Evolutionary conservation across 2,888 invertebrate genomes (phyloP).

Genomic region (Brachypalpus laphriformis): DNA sequence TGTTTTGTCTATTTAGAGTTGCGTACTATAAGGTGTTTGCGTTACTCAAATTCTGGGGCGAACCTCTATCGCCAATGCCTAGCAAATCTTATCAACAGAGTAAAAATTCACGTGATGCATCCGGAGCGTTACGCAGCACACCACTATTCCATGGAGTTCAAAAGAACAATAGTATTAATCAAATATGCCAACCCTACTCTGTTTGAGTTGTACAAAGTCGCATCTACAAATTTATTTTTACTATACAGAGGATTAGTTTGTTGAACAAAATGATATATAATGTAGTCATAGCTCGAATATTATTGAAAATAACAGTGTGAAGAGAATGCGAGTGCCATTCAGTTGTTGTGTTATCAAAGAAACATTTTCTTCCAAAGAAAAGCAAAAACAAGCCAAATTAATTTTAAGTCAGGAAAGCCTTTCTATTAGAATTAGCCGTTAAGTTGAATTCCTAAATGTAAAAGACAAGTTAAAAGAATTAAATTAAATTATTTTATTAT

Average conservation of each 20-base stretch:
- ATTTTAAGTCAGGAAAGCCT: constrained; percentile 64
- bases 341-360: constrained; percentile 68
- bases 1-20: constrained; percentile 76
- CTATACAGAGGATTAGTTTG: constrained; percentile 12
- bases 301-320: constrained; percentile 33
- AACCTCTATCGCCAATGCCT: constrained; percentile 81
- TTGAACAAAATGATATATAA: background rate
- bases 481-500: constrained; percentile 70
- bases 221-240: constrained; percentile 27
- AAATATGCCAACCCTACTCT: constrained; percentile 81
- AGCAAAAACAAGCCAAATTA: constrained; percentile 73
- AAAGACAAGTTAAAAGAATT: constrained; percentile 67
- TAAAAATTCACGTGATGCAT: constrained; percentile 81
- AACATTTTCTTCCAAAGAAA: constrained; percentile 71
- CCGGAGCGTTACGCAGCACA: constrained; percentile 80
- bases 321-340: constrained; percentile 70
- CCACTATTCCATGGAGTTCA: constrained; percentile 80
- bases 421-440: constrained; percentile 54
- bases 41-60: constrained; percentile 82
- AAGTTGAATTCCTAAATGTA: constrained; percentile 72
- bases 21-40: constrained; percentile 82
- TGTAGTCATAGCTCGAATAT: constrained; percentile 64
- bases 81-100: constrained; percentile 82
- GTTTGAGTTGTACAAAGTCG: constrained; percentile 76
- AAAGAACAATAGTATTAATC: constrained; percentile 79